Percentiles rank a stretch among this genome's conserved stretches.
Evolutionary conservation across 1,140 invertebrate species (phyloP).

Genomic region (Papilio polytes): DNA sequence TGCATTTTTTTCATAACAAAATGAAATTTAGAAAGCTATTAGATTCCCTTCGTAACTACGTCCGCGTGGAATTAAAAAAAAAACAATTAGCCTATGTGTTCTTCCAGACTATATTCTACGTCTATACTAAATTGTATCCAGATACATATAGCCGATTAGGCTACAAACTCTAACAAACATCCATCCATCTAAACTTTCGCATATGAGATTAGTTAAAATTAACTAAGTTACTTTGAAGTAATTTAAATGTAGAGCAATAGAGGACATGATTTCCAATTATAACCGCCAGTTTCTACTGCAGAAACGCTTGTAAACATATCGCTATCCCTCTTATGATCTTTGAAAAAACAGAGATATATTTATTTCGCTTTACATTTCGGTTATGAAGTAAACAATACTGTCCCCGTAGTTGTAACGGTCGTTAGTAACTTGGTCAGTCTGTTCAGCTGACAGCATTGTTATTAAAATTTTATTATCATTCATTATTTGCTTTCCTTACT

Average conservation of each 20-base stretch:
- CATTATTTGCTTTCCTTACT: conserved; percentile 7
- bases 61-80: too few relatives aligned
- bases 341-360: neutral
- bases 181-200: too few relatives aligned
- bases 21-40: too few relatives aligned
- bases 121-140: too few relatives aligned
- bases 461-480: conserved; percentile 46
- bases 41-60: too few relatives aligned
- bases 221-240: neutral
- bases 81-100: too few relatives aligned
- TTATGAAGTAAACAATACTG: conserved; percentile 11
- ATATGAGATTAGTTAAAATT: neutral
- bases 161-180: too few relatives aligned
- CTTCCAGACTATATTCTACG: too few relatives aligned
- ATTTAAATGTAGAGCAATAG: neutral
- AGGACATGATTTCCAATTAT: neutral
- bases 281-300: too few relatives aligned
- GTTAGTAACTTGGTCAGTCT: conserved; percentile 20
- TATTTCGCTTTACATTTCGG: neutral
- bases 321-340: neutral
- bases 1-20: too few relatives aligned
- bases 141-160: too few relatives aligned
- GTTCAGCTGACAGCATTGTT: conserved; percentile 43
- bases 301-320: neutral
- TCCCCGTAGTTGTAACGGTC: conserved; percentile 9